Evolutionary conservation across 2,888 invertebrate genomes (phyloP).

Genomic region (Cremastinae sp.): DNA sequence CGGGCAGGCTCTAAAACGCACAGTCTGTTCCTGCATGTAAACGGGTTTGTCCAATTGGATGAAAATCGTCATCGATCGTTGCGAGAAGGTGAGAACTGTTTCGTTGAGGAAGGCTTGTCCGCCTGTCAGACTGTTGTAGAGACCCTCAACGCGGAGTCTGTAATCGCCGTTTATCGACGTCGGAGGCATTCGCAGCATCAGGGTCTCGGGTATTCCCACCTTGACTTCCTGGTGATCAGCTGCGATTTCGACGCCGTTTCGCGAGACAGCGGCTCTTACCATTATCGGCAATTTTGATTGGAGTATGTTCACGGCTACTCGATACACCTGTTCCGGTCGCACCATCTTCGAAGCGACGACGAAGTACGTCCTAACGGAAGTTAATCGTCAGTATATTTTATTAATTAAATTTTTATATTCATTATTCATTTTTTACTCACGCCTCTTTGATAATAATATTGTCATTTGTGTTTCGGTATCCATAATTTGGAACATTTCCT

Average conservation of each 20-base stretch:
- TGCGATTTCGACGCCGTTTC: constrained; percentile 94
- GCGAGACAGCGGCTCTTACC: constrained; percentile 92
- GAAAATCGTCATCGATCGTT: constrained; percentile 96
- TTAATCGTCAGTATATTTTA: constrained; percentile 65
- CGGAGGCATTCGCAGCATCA: constrained; percentile 93
- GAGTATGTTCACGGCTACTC: constrained; percentile 92
- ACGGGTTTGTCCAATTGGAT: constrained; percentile 97
- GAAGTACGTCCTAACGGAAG: constrained; percentile 89
- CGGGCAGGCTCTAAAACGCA: constrained; percentile 94
- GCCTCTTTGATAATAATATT: constrained; percentile 75
- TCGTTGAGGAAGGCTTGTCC: constrained; percentile 95
- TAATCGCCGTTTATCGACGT: constrained; percentile 93
- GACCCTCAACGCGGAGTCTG: constrained; percentile 90
- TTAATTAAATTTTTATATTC: constrained; percentile 1
- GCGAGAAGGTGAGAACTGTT: constrained; percentile 91
- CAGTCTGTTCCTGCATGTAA: constrained; percentile 95
- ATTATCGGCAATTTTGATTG: constrained; percentile 90
- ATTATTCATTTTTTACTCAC: constrained; percentile 66
- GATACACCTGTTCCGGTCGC: constrained; percentile 94
- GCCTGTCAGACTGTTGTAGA: constrained; percentile 88
- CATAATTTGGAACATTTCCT: constrained; percentile 43
- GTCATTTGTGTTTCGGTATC: constrained; percentile 63
- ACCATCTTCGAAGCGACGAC: constrained; percentile 95
- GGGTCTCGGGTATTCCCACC: constrained; percentile 92
- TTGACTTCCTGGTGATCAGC: constrained; percentile 91